phyloP scores from a whole-genome alignment of 2,888 invertebrate genomes.

The Acanthopleura granulata region DNA sequence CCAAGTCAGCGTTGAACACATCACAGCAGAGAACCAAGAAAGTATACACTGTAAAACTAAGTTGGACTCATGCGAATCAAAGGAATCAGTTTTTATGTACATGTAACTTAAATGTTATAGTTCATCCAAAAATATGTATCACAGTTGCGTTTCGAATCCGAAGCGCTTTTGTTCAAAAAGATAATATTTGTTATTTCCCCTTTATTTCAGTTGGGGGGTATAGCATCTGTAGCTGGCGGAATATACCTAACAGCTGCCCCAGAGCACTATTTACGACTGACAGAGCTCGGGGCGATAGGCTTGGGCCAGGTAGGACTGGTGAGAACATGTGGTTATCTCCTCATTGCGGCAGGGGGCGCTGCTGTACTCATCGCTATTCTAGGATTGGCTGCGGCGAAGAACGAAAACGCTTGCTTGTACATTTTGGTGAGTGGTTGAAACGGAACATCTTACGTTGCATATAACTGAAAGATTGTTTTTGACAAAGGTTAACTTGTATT shows the following conservation, averaged over 20 bases:
- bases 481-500: too few relatives aligned
- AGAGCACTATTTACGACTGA: background rate
- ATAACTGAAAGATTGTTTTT: too few relatives aligned
- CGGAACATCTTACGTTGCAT: background rate
- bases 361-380: background rate
- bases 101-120: too few relatives aligned
- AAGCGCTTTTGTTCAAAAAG: background rate
- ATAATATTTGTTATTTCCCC: background rate
- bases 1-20: too few relatives aligned
- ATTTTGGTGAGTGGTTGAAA: background rate
- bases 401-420: background rate
- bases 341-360: constrained; percentile 7
- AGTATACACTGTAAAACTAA: too few relatives aligned
- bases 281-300: background rate
- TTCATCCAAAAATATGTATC: too few relatives aligned
- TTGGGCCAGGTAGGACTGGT: background rate
- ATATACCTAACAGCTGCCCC: background rate
- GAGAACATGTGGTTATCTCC: background rate
- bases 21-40: too few relatives aligned
- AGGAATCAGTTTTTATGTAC: too few relatives aligned
- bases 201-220: background rate
- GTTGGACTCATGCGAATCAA: too few relatives aligned
- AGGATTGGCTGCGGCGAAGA: background rate
- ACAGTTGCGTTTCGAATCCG: too few relatives aligned
- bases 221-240: background rate